Conservation (phyloP, 2,113 vertebrate genomes). For the Gyps fulvus region DNA sequence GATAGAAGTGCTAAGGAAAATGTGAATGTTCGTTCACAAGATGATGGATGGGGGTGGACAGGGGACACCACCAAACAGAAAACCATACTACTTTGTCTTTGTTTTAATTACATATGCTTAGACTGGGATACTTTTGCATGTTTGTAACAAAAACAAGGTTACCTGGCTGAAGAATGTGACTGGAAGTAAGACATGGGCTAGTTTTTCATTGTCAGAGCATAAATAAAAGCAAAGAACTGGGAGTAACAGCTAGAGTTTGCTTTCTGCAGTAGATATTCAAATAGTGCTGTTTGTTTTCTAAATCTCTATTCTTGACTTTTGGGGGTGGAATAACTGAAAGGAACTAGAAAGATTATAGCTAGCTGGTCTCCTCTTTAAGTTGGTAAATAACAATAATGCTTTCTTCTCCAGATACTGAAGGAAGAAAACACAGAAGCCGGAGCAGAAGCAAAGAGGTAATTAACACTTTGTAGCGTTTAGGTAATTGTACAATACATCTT, state of each 20-base stretch:
- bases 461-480: slow-evolving; percentile 84
- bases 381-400: neutral
- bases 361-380: neutral
- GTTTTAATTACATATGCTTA: neutral
- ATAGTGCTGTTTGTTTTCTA: neutral
- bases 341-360: neutral
- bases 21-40: neutral
- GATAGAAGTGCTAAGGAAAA: neutral
- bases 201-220: neutral
- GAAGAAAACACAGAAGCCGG: slow-evolving; percentile 91
- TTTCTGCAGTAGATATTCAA: neutral
- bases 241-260: neutral
- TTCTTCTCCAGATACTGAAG: slow-evolving; percentile 72
- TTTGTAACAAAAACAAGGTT: neutral
- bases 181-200: neutral
- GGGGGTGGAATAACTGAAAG: neutral
- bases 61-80: neutral
- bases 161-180: neutral
- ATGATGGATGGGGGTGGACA: rapidly evolving
- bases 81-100: neutral
- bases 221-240: neutral
- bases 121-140: neutral
- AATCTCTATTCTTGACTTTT: neutral
- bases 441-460: slow-evolving; percentile 99
- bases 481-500: slow-evolving; percentile 75